Evolutionary conservation across 2,113 vertebrate species (phyloP), one percentile per base, ranked within the genome.

Genomic region (Oriolus oriolus): DNA sequence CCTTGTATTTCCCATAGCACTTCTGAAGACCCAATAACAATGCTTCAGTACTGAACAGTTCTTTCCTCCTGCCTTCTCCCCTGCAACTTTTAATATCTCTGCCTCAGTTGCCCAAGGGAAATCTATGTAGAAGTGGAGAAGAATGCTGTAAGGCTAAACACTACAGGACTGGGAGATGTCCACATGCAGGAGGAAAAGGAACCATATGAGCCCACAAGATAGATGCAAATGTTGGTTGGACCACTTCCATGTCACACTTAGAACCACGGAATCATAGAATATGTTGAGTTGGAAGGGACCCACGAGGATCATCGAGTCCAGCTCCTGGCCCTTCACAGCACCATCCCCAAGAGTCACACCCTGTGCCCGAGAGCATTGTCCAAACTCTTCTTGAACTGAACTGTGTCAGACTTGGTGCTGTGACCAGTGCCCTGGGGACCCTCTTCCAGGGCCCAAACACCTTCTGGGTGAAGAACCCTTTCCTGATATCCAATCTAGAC

Each of bases 21-120:
- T 70, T 77, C 37, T 80, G 54, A 65, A 92, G 15, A 60, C 12
- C 31, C 37, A 65, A 0, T 12, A 66, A 41, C 10, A 56, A 26
- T 10, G 9, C 8, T 73, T 86, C 50, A n/a, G 14, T 65, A 33
- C 21, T 14, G 39, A 88, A 16, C 9, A 20, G 1, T 54, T 60
- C 41, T 49, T 27, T 23, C 12, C 10, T 0, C 6, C 10, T 12
- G 3, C 13, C 15, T 19, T 20, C 1, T 3, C 13, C 5, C 2
- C 5, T 33, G 59, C 31, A 68, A 6, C 3, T 10, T 73, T 79
- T 31, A 73, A 31, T 68, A 15, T 69, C 35, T 56, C n/a, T 89
- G 50, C 45, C 21, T 74, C 21, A 41, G 17, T 14, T 80, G 30
- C 37, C 14, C 28, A 22, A 44, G 39, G 21, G 61, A 79, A 45